Percentiles rank a stretch among this genome's conserved stretches.
Evolutionary conservation across 2,888 invertebrate genomes (phyloP).

Genomic region (Lissocephala sabroskyi): DNA sequence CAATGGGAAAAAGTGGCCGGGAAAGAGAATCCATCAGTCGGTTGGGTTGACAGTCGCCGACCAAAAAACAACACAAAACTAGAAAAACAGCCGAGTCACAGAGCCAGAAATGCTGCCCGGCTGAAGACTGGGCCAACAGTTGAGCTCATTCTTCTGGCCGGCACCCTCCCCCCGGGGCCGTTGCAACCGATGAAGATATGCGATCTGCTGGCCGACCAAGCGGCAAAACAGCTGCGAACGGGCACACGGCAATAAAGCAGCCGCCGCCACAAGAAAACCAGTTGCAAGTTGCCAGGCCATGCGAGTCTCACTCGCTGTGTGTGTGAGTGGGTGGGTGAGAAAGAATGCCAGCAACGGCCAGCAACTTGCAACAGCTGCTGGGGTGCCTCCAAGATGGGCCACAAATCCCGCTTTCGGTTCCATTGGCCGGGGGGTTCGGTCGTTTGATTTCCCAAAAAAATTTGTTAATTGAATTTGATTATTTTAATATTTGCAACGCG

Average conservation of each 20-base stretch:
- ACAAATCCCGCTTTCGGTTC: too few species aligned
- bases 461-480: conserved; percentile 1
- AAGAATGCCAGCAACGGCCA: conserved; percentile 4
- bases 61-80: background rate
- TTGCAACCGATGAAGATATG: conserved; percentile 32
- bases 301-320: too few species aligned
- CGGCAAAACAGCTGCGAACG: conserved; percentile 23
- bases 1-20: background rate
- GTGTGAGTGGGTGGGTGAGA: background rate
- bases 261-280: conserved; percentile 46
- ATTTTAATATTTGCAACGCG: conserved; percentile 5
- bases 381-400: background rate
- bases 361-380: conserved; percentile 5
- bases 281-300: conserved; percentile 35
- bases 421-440: too few species aligned
- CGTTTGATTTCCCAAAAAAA: too few species aligned
- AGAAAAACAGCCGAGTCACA: background rate
- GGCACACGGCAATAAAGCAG: conserved; percentile 5
- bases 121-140: background rate
- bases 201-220: conserved; percentile 49
- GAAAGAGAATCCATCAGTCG: too few species aligned
- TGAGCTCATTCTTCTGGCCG: conserved; percentile 49
- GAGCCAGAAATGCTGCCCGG: too few species aligned
- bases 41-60: too few species aligned
- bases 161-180: conserved; percentile 4